A percentile compares a stretch with the other conserved stretches of the same genome.
phyloP scores from a whole-genome alignment of 2,113 vertebrate species.

The Xyrauchen texanus region DNA sequence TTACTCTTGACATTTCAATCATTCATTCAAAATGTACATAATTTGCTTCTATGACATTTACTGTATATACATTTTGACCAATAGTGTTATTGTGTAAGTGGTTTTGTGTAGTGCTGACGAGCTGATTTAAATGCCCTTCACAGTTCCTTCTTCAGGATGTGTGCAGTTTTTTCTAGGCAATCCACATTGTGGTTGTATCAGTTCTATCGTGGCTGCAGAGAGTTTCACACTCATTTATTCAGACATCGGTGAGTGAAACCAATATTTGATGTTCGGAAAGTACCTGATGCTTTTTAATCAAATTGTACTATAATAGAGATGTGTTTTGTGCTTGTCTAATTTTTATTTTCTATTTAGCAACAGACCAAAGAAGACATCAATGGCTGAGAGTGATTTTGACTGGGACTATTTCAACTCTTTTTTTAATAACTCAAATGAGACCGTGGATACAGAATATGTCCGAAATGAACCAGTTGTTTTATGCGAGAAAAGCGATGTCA shows the following conservation, averaged over 20 bases:
- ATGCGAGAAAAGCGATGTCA: constrained; percentile 53
- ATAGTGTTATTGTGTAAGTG: background rate
- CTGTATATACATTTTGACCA: background rate
- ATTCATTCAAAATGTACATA: background rate
- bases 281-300: background rate
- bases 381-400: fast-evolving
- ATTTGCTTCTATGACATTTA: background rate
- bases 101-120: background rate
- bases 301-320: too few relatives aligned
- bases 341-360: too few relatives aligned
- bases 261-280: background rate
- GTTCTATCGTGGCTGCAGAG: background rate
- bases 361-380: background rate
- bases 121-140: background rate
- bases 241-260: background rate
- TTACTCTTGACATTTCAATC: too few relatives aligned
- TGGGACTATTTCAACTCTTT: background rate
- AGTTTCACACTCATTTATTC: background rate
- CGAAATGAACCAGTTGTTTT: background rate
- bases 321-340: too few relatives aligned
- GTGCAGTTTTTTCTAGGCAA: background rate
- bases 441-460: fast-evolving
- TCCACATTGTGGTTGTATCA: background rate
- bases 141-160: constrained; percentile 40
- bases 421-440: too few relatives aligned